Evolutionary conservation across 2,888 invertebrate species (phyloP).

Genomic region (Aspidapion aeneum): DNA sequence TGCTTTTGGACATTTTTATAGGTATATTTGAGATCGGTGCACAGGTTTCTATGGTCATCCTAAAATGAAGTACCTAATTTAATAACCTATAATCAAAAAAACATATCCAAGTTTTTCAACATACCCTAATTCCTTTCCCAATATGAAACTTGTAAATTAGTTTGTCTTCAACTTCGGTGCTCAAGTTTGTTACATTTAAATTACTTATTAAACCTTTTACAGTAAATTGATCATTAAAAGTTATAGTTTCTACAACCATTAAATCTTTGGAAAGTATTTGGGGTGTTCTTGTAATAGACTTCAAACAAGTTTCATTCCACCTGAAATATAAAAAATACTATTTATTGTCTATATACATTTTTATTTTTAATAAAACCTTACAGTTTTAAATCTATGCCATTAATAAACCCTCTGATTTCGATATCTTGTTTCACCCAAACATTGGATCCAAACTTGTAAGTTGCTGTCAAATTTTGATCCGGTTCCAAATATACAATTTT

Average conservation of each 20-base stretch:
- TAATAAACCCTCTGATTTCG: conserved; percentile 34
- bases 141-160: conserved; percentile 30
- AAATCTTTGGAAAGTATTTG: conserved; percentile 52
- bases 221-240: conserved; percentile 41
- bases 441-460: conserved; percentile 40
- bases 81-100: conserved; percentile 4
- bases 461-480: conserved; percentile 40
- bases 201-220: conserved; percentile 42
- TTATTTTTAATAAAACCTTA: not conserved
- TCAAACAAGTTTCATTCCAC: conserved; percentile 48
- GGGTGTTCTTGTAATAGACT: conserved; percentile 34
- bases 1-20: conserved; percentile 40
- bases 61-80: conserved; percentile 33
- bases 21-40: conserved; percentile 38
- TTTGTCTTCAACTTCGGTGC: conserved; percentile 35
- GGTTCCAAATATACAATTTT: conserved; percentile 45
- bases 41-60: conserved; percentile 40
- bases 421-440: conserved; percentile 33
- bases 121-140: conserved; percentile 37
- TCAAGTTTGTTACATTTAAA: conserved; percentile 38
- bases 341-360: too few species aligned
- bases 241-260: conserved; percentile 45
- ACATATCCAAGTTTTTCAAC: conserved; percentile 11
- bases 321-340: conserved; percentile 19
- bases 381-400: conserved; percentile 45